Conservation (phyloP, 2,888 invertebrate species). For the Villa cingulata region DNA sequence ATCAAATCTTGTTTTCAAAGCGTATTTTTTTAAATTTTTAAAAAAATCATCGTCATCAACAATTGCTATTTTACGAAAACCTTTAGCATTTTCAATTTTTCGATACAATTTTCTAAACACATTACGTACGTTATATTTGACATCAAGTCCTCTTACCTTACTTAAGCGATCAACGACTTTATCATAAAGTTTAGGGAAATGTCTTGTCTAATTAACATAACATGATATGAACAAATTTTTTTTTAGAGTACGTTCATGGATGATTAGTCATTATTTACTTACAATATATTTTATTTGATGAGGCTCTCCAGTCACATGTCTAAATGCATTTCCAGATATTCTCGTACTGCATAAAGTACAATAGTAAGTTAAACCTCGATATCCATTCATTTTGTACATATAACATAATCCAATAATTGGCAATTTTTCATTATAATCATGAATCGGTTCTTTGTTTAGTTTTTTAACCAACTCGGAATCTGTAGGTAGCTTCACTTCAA, state of each 20-base stretch:
- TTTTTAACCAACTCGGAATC: constrained; percentile 1
- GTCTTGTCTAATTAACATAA: too few relatives aligned
- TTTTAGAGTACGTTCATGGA: too few relatives aligned
- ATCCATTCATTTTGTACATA: constrained; percentile 5
- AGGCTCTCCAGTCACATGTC: constrained; percentile 1
- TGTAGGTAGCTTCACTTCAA: background rate
- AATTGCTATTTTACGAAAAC: constrained; percentile 6
- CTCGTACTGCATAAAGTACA: constrained; percentile 4
- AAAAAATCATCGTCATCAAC: constrained; percentile 11
- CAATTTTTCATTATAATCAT: constrained; percentile 7
- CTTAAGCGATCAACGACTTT: constrained; percentile 3
- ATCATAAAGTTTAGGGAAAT: constrained; percentile 11
- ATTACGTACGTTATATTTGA: constrained; percentile 2
- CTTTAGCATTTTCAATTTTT: constrained; percentile 13
- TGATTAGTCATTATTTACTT: background rate
- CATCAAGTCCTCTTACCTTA: constrained; percentile 1
- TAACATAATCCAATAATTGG: constrained; percentile 7
- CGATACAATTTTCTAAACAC: constrained; percentile 14
- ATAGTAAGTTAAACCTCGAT: background rate
- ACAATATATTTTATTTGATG: constrained; percentile 9
- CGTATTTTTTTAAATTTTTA: constrained; percentile 4
- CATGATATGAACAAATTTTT: too few relatives aligned
- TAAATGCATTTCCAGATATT: constrained; percentile 4
- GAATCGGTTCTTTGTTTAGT: constrained; percentile 1
- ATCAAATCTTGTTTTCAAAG: constrained; percentile 5